Evolutionary conservation across 2,113 vertebrate species (phyloP), one percentile per base, ranked within the genome.

Genomic region (Actinemys pallida): DNA sequence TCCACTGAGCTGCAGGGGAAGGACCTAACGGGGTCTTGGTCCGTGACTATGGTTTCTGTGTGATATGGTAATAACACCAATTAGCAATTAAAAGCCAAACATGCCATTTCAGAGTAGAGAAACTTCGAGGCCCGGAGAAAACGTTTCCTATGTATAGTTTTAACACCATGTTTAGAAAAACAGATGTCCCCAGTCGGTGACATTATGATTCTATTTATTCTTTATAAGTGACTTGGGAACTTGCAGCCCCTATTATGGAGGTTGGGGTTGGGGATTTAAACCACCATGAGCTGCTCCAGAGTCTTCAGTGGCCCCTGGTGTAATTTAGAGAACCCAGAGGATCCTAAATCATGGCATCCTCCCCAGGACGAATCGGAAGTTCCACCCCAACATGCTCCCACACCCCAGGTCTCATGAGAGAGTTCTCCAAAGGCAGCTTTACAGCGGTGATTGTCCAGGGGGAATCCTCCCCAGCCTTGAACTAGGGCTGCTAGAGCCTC

Each of bases 321-420:
- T n/a, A 27, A 59, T 35, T 59, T 35, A 93, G 25, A 22, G 50
- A 83, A 83, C 53, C 9, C 12, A 10, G 50, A 10, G 1, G 0
- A 24, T 56, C 1, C 27, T 62, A n/a, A n/a, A 27, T 54, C 69
- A 42, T 65, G 5, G 57, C 35, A 91, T 62, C 0, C n/a, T 45
- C 31, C 2, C 9, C 57, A 83, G 27, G 4, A 27, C 11, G 3
- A 22, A 20, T 27, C 5, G 14, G 5, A 27, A 39, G 39, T 6
- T 78, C 20, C 10, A 39, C n/a, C 5, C 4, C 57, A 35, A 83
- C 25, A 39, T 25, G 29, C 1, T 25, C 4, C 29, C 47, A 16
- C 2, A 17, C 3, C 9, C 12, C 65, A 0, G 0, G 10, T 53
- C 8, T 39, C 19, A 10, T 39, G n/a, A 20, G n/a, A 8, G 20